These are phyloP conservation scores for Upupa epops DNA, from an alignment of 2,113 vertebrate species.

Conservation along the genomic window DNA sequence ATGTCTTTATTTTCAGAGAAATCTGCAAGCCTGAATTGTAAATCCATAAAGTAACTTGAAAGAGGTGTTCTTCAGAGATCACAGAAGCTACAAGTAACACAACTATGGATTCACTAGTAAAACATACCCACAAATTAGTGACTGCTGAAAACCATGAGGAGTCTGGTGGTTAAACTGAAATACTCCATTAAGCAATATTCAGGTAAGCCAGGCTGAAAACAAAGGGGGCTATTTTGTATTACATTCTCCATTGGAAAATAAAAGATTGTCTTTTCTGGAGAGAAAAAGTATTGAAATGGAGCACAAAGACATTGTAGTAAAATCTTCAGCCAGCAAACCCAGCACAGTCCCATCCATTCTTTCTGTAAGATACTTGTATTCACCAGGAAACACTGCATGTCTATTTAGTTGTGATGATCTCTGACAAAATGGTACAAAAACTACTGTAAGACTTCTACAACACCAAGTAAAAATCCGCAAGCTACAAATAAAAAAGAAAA, in stretches of 20 bases:
- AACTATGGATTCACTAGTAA: background rate
- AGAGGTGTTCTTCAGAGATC: background rate
- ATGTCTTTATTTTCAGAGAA: conserved; percentile 34
- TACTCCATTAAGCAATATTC: background rate
- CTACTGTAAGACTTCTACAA: background rate
- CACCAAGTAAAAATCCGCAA: background rate
- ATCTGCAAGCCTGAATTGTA: conserved; percentile 25
- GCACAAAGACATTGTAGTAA: background rate
- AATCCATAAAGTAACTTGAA: conserved; percentile 32
- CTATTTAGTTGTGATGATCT: background rate
- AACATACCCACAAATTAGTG: background rate
- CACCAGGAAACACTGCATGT: background rate
- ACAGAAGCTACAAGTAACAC: background rate
- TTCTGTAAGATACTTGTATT: background rate
- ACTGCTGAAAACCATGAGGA: background rate
- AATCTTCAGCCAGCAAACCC: background rate
- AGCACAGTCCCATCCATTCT: background rate
- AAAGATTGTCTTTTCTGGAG: background rate
- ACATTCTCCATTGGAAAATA: background rate
- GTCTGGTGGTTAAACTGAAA: background rate
- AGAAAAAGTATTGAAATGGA: background rate
- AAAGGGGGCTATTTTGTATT: background rate
- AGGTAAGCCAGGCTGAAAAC: background rate
- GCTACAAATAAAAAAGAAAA: background rate
- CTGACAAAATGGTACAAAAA: background rate